Evolutionary conservation across 2,113 vertebrate species (phyloP).

Genomic region (Paramormyrops kingsleyae): DNA sequence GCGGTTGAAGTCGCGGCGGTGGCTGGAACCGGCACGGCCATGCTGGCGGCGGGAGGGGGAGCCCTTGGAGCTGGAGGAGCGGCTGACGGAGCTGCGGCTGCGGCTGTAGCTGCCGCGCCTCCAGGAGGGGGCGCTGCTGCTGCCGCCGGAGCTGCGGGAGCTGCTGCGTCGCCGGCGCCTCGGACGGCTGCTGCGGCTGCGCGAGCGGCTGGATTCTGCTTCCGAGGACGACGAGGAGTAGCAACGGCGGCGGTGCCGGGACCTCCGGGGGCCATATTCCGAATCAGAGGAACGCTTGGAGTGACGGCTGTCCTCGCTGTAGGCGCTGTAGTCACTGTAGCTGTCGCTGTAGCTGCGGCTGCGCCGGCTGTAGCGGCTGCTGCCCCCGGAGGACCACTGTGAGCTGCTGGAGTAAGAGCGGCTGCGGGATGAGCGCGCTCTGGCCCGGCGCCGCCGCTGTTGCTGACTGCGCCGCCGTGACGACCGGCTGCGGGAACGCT

Average conservation of each 20-base stretch:
- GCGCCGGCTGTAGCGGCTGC: constrained; percentile 71
- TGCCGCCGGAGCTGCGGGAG: constrained; percentile 79
- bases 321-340: constrained; percentile 92
- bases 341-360: constrained; percentile 91
- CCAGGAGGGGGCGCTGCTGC: constrained; percentile 82
- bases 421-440: constrained; percentile 61
- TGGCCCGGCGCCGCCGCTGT: constrained; percentile 47
- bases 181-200: constrained; percentile 73
- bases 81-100: constrained; percentile 81
- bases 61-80: constrained; percentile 67
- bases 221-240: constrained; percentile 77
- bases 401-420: constrained; percentile 87
- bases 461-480: constrained; percentile 52
- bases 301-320: constrained; percentile 66
- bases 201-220: constrained; percentile 73
- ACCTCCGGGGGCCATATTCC: constrained; percentile 75
- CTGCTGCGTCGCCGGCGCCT: constrained; percentile 67
- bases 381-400: constrained; percentile 76
- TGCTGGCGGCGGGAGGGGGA: constrained; percentile 69
- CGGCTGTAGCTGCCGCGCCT: constrained; percentile 88
- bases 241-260: constrained; percentile 74
- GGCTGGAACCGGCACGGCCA: constrained; percentile 62
- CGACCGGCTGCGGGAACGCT: constrained; percentile 77
- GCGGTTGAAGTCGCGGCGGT: constrained; percentile 80
- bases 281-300: constrained; percentile 86